A percentile compares a stretch with the other conserved stretches of the same genome.
These are phyloP conservation scores for Ciconia stormi DNA, from an alignment of 2,113 vertebrate genomes.

Conservation along the genomic window DNA sequence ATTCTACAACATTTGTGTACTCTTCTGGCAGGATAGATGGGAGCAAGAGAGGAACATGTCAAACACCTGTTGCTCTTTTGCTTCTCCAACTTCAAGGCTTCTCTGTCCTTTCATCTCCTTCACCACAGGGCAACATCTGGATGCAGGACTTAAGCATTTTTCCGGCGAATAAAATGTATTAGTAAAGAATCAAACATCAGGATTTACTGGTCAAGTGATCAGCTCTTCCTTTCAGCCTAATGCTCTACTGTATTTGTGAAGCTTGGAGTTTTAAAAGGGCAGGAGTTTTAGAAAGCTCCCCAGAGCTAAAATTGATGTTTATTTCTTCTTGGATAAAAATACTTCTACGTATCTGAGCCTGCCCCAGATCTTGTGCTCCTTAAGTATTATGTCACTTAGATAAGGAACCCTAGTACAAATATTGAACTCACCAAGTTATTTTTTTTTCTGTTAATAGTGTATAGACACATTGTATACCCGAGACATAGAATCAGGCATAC, in stretches of 20 bases:
- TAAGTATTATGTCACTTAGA: not conserved
- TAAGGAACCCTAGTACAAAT: not conserved
- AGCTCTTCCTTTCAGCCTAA: constrained; percentile 32
- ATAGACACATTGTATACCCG: not conserved
- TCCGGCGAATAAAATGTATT: not conserved
- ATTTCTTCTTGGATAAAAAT: constrained; percentile 33
- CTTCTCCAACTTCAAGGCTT: not conserved
- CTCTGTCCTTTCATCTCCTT: not conserved
- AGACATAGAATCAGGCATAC: not conserved
- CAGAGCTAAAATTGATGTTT: not conserved
- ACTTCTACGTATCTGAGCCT: not conserved
- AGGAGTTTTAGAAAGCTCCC: not conserved
- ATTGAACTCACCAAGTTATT: not conserved
- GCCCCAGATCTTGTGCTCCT: not conserved
- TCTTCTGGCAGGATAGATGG: not conserved
- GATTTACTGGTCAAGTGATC: constrained; percentile 49
- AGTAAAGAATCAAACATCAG: constrained; percentile 1
- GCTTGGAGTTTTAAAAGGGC: constrained; percentile 7
- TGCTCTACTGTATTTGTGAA: not conserved
- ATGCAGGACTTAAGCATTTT: constrained; percentile 3
- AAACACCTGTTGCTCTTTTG: not conserved
- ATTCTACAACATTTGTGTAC: not conserved
- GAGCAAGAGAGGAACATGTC: not conserved
- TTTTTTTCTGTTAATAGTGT: not conserved
- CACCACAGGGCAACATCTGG: constrained; percentile 17